Conservation (phyloP, 2,113 vertebrate genomes). For the Nibea coibor region DNA sequence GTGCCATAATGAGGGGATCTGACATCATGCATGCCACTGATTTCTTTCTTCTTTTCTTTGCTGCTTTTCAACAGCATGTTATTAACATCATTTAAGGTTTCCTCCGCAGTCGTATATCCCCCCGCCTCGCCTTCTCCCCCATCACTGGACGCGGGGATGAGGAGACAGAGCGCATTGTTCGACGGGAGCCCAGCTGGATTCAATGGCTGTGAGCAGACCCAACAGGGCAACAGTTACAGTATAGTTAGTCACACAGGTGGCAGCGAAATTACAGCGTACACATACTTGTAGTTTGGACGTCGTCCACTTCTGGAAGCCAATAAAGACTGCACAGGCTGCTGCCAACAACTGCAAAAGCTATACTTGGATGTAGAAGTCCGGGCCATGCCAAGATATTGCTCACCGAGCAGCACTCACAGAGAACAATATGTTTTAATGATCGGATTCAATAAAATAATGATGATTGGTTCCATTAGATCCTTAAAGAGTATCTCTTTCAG, state of each 20-base stretch:
- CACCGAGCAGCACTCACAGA: slow-evolving; percentile 22
- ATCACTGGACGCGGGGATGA: slow-evolving; percentile 36
- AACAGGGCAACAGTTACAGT: slow-evolving; percentile 41
- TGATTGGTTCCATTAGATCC: slow-evolving; percentile 48
- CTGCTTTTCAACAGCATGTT: slow-evolving; percentile 75
- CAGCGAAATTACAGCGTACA: slow-evolving; percentile 74
- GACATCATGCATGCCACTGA: slow-evolving; percentile 70
- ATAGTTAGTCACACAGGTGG: slow-evolving; percentile 75
- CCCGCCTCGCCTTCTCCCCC: not conserved
- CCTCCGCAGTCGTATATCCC: slow-evolving; percentile 36
- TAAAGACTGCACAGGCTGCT: slow-evolving; percentile 63
- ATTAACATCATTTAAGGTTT: slow-evolving; percentile 78
- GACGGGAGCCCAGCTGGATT: slow-evolving; percentile 56
- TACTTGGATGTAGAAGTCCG: slow-evolving; percentile 64
- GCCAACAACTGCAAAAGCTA: slow-evolving; percentile 76
- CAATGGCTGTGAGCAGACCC: slow-evolving; percentile 38
- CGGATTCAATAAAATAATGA: slow-evolving; percentile 60
- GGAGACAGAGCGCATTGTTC: slow-evolving; percentile 76
- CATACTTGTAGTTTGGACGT: slow-evolving; percentile 70
- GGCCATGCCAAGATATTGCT: slow-evolving; percentile 68
- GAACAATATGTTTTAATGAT: slow-evolving; percentile 69
- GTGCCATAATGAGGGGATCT: slow-evolving; percentile 51
- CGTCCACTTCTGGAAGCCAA: slow-evolving; percentile 73
- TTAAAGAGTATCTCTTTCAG: slow-evolving; percentile 20
- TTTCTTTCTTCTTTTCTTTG: slow-evolving; percentile 33